Evolutionary conservation across 92 coral and sea anemone genomes (phyloP).

Genomic region (Zoanthus solanderi): DNA sequence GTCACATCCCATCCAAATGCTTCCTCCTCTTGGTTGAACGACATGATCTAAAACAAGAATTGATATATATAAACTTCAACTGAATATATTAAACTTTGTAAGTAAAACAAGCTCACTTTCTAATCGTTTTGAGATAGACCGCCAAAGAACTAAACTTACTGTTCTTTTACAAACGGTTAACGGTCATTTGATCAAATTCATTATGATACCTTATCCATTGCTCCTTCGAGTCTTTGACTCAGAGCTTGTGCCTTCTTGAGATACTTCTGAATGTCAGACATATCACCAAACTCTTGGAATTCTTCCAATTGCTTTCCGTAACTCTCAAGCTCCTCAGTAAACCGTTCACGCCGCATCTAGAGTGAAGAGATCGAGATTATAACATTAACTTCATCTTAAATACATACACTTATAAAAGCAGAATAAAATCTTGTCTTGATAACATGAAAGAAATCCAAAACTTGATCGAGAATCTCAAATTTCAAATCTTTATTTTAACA

Average conservation of each 20-base stretch:
- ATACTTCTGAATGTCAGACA: slow-evolving; percentile 93
- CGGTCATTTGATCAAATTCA: not conserved
- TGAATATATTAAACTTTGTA: too few relatives aligned
- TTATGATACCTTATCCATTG: slow-evolving; percentile 85
- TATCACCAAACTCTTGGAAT: slow-evolving; percentile 96
- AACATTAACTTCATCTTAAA: too few relatives aligned
- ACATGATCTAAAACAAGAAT: slow-evolving; percentile 70
- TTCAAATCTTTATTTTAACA: too few relatives aligned
- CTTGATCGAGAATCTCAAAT: too few relatives aligned
- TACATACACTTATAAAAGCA: not conserved
- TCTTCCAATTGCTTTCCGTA: slow-evolving; percentile 96
- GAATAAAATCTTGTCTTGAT: not conserved
- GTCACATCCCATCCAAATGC: slow-evolving; percentile 99
- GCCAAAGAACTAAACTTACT: too few relatives aligned
- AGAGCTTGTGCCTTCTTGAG: slow-evolving; percentile 97
- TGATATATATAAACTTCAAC: not conserved
- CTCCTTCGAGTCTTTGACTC: slow-evolving; percentile 89
- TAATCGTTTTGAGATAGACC: not conserved
- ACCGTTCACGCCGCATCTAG: slow-evolving; percentile 98
- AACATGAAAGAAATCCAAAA: too few relatives aligned
- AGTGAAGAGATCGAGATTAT: not conserved
- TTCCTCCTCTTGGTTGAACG: slow-evolving; percentile 98
- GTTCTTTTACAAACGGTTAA: too few relatives aligned
- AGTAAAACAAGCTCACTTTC: not conserved
- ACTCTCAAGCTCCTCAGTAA: slow-evolving; percentile 95